phyloP scores from a whole-genome alignment of 2,888 invertebrate genomes.

The Trichogramma dendrolimi region DNA sequence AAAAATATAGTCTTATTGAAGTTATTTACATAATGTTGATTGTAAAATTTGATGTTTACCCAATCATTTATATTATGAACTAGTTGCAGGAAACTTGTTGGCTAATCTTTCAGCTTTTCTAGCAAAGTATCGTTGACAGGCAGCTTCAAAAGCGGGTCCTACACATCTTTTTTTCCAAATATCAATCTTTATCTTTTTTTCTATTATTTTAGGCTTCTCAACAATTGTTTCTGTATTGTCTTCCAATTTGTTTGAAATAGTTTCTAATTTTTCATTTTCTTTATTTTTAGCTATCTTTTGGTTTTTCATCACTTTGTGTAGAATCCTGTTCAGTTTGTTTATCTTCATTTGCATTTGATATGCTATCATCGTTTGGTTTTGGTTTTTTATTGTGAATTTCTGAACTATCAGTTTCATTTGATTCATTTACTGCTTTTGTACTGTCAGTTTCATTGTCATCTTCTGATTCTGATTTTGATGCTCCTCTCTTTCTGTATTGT shows the following conservation, averaged over 20 bases:
- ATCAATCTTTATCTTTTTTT: conserved; percentile 55
- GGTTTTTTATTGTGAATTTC: conserved; percentile 26
- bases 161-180: conserved; percentile 84
- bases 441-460: conserved; percentile 22
- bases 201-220: conserved; percentile 16
- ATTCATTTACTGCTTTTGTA: conserved; percentile 11
- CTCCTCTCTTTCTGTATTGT: conserved; percentile 36
- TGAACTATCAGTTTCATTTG: conserved; percentile 27
- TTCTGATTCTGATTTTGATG: conserved; percentile 35
- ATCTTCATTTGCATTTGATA: conserved; percentile 10
- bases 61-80: no score
- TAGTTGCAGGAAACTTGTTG: no score
- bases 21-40: no score
- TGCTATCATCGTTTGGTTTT: background rate
- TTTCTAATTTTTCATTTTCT: conserved; percentile 28
- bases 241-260: no score
- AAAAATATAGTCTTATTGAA: no score
- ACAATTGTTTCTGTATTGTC: background rate
- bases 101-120: conserved; percentile 61
- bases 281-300: conserved; percentile 21
- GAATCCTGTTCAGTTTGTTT: conserved; percentile 22
- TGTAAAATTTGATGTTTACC: no score
- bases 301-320: conserved; percentile 16
- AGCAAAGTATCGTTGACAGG: conserved; percentile 70
- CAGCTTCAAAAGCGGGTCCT: conserved; percentile 71